phyloP scores from a whole-genome alignment of 2,113 vertebrate genomes.

The Trogon surrucura region DNA sequence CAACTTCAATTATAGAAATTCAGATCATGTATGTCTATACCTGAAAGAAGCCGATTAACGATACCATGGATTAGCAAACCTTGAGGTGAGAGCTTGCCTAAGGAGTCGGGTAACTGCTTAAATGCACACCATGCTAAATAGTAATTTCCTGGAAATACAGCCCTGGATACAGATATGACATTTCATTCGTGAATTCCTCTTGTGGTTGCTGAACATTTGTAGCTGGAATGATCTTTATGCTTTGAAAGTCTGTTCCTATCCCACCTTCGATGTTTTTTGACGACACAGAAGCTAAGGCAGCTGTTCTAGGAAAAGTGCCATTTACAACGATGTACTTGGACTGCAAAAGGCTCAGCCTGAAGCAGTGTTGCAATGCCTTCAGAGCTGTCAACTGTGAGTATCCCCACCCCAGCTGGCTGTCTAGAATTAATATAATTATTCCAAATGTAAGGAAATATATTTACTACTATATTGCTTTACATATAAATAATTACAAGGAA shows the following conservation, averaged over 20 bases:
- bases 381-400: not conserved
- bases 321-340: not conserved
- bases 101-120: not conserved
- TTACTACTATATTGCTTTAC: not conserved
- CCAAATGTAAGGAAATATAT: not conserved
- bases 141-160: not conserved
- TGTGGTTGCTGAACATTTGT: not conserved
- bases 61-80: not conserved
- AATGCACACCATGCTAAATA: not conserved
- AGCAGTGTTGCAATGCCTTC: not conserved
- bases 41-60: not conserved
- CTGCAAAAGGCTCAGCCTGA: not conserved
- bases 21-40: accelerated
- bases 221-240: not conserved
- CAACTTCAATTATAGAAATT: not conserved
- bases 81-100: not conserved
- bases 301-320: not conserved
- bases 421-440: not conserved
- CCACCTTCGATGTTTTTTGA: not conserved
- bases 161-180: not conserved
- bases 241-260: not conserved
- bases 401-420: not conserved
- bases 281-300: not conserved
- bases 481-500: not conserved
- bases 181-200: not conserved